Base-by-base conservation (phyloP, 2,113 vertebrate genomes). In the Festucalex cinctus region DNA sequence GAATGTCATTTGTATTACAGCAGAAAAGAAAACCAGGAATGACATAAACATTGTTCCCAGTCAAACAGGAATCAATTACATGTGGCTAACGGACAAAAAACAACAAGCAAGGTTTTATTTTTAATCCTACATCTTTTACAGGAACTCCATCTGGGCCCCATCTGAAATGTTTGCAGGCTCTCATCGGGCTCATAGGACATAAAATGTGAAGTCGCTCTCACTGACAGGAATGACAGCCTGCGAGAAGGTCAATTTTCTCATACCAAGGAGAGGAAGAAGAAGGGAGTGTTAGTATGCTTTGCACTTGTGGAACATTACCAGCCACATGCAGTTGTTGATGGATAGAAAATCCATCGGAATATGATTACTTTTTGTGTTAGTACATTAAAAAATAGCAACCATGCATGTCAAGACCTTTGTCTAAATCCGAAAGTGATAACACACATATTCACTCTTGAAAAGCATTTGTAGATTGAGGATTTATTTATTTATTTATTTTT, bases 231-330 rank as follows among this genome's bases (percentile, higher is more conserved):
- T 78, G 85, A 88, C 81, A 77, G 73, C 71, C 73, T 66, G 72
- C 71, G 83, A 85, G 82, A 84, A 89, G 83, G 88, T 85, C 87
- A 86, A 73, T 83, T 81, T 73, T 79, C 84, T 84, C 74, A 74
- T 69, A 81, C 69, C 78, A 69, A 78, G 28, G 75, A 82, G 82
- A 80, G 69, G 76, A 70, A 54, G 64, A 61, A 65, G 24, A 76
- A 65, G 54, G 49, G 10, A 63, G 70, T 63, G 85, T 88, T 85
- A 78, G 81, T 78, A 87, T 85, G 80, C 82, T 49, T 57, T 73
- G 66, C 79, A 83, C 83, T 71, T 59, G 43, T 35, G 58, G 76
- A 60, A 69, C 74, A 80, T 83, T 83, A 87, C 84, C 83, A 85
- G 80, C 81, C 13, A 64, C 72, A 76, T 76, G 70, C 81, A 83